Conservation (phyloP, 2,113 vertebrate species). For the Callorhinus ursinus region DNA sequence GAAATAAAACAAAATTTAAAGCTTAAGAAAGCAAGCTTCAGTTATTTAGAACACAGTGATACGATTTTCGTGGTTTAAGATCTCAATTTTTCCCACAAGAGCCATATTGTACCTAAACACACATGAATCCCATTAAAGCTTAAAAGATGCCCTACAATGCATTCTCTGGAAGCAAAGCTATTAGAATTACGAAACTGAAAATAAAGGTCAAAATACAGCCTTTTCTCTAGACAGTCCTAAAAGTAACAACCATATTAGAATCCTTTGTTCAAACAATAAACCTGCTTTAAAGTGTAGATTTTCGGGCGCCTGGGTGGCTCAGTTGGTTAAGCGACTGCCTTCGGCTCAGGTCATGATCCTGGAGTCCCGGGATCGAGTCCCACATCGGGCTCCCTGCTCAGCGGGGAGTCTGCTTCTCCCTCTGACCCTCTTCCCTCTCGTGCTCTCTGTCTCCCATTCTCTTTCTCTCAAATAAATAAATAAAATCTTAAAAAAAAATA, state of each 20-base stretch:
- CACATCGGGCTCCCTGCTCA: too few species aligned
- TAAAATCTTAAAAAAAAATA: background rate
- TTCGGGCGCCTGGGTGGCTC: background rate
- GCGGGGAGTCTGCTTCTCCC: too few species aligned
- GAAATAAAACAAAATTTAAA: background rate
- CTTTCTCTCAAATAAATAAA: too few species aligned
- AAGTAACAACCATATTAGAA: conserved; percentile 9
- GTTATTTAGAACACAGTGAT: background rate
- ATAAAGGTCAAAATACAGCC: background rate
- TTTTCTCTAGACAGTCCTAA: background rate
- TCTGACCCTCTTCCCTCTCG: too few species aligned
- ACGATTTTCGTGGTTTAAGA: background rate
- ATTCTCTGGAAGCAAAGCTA: background rate
- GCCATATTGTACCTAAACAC: background rate
- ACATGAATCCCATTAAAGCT: background rate
- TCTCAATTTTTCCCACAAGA: background rate
- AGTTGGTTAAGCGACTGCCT: too few species aligned
- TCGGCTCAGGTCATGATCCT: too few species aligned
- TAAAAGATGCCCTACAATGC: background rate
- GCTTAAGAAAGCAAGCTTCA: background rate
- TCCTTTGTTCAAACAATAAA: conserved; percentile 40
- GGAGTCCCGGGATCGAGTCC: too few species aligned
- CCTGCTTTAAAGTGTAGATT: background rate
- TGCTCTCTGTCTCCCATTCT: too few species aligned
- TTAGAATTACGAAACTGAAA: background rate